Evolutionary conservation across 1,140 invertebrate species (phyloP), one percentile per base, ranked within the genome.

Genomic region (Probaryconus sp.): DNA sequence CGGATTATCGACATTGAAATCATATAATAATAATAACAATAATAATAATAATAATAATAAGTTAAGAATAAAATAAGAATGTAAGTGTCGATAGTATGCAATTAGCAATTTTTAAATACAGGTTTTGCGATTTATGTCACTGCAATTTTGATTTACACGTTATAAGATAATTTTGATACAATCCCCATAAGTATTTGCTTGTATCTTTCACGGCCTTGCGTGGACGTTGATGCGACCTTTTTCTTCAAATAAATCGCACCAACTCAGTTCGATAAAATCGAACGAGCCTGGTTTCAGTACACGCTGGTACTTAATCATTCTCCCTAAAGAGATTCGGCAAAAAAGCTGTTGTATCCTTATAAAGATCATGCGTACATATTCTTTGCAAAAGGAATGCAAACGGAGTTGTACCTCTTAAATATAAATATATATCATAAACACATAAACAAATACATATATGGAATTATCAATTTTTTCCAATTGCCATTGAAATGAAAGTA

Each of bases 191-290:
- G 35, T 33, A 31, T 58, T 10, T 50, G 42, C 43, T 42, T 17
- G 63, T 51, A 38, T 42, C 47, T 38, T 18, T 21, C 1, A 16
- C 56, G 56, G 64, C 64, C 64, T 68, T 68, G 64, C 64, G 28
- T 26, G 42, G 37, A 33, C 47, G 47, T 51, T 38, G 51, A 48
- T 67, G 48, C 51, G 64, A 26, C 64, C 43, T 37, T 69, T 69
- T 58, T 68, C 43, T 51, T 50, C 35, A 33, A 68, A 68, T 68
- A 58, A 68, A 58, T 67, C 63, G 40, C 63, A 40, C 50, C 38
- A 53, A 55, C 31, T 48, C 51, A 28, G 31, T 55, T 65, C 50
- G 61, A 65, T 65, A 67, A 56, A 67, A 56, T 56, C 51, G 43
- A 31, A 31, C 63, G 35, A 47, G 43, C 9, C 63, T 67, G 43